A percentile compares a stretch with the other conserved stretches of the same genome.
Conservation (phyloP, 2,888 invertebrate species). For the Emmelina monodactyla region DNA sequence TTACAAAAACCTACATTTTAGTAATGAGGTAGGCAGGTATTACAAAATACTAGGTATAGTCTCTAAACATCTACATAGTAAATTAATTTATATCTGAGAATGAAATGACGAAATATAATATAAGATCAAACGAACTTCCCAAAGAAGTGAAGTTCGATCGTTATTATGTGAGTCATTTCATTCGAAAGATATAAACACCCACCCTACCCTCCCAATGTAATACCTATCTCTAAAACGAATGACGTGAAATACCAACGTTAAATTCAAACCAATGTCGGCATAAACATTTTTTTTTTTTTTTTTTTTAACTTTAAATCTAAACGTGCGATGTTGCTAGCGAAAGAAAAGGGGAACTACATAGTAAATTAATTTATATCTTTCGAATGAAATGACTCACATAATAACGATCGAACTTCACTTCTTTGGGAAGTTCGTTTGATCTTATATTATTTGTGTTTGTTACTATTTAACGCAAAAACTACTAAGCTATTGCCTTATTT, state of each 20-base stretch:
- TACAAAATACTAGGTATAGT: background rate
- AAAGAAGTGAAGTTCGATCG: constrained; percentile 1
- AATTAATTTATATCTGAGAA: background rate
- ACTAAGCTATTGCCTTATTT: no score
- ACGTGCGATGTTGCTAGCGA: background rate
- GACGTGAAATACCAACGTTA: background rate
- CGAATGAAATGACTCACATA: background rate
- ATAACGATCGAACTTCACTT: no score
- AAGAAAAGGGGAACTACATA: background rate
- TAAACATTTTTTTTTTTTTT: no score
- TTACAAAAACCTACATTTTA: no score
- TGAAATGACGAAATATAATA: constrained; percentile 1
- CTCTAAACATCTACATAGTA: background rate
- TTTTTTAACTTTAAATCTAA: background rate
- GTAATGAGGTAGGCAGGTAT: no score
- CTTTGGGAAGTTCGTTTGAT: no score
- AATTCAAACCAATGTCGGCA: background rate
- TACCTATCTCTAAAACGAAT: background rate
- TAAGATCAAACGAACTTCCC: constrained; percentile 1
- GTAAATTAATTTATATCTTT: background rate
- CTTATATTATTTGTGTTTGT: no score
- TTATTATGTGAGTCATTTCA: background rate
- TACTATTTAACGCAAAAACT: no score
- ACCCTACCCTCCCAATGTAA: background rate
- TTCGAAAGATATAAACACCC: constrained; percentile 1